These are phyloP conservation scores for Xanthia icteritia DNA, from an alignment of 2,888 invertebrate species.

Conservation along the genomic window DNA sequence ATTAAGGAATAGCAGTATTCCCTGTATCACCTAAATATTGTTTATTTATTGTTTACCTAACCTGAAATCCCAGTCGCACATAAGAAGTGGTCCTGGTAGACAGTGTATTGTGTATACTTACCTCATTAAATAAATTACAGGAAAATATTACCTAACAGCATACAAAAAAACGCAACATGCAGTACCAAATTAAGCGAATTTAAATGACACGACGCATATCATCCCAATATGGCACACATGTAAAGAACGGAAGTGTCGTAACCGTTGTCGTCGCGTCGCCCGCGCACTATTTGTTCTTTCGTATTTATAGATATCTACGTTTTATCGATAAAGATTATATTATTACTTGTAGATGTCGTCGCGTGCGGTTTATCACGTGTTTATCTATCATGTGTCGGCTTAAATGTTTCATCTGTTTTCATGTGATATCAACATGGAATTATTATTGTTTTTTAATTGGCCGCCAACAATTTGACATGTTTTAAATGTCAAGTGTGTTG, in stretches of 20 bases:
- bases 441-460: not conserved
- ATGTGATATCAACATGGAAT: conserved; percentile 7
- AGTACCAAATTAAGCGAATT: conserved; percentile 33
- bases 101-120: not conserved
- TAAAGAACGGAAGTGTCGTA: conserved; percentile 48
- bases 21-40: not conserved
- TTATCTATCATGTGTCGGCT: conserved; percentile 24
- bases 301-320: conserved; percentile 35
- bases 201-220: conserved; percentile 25
- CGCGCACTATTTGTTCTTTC: conserved; percentile 45
- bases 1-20: not conserved
- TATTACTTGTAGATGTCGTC: conserved; percentile 43
- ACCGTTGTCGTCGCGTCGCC: conserved; percentile 34
- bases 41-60: too few species aligned
- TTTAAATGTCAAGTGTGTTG: not conserved
- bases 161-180: conserved; percentile 13
- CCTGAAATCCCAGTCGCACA: not conserved
- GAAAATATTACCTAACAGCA: conserved; percentile 9
- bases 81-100: not conserved
- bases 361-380: conserved; percentile 25
- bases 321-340: conserved; percentile 48
- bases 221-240: conserved; percentile 41
- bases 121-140: conserved; percentile 1
- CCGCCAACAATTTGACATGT: not conserved
- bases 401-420: conserved; percentile 5